phyloP scores from a whole-genome alignment of 1,140 invertebrate species.

The Brevipalpus yothersi region DNA sequence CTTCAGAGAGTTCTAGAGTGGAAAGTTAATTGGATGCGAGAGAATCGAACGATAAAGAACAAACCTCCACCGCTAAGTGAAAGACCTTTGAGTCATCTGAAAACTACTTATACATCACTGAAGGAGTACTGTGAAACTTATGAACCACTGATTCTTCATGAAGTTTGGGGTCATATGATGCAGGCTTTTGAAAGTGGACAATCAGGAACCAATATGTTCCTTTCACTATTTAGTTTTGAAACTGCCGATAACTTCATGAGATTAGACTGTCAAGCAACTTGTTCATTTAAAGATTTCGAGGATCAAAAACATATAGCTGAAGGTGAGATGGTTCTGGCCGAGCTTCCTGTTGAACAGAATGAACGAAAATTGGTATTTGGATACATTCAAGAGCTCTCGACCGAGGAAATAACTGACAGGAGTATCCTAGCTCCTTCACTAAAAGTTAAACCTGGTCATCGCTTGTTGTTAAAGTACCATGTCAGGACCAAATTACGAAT shows the following conservation, averaged over 20 bases:
- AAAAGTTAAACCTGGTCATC: background rate
- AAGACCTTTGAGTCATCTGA: background rate
- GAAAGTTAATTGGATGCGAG: background rate
- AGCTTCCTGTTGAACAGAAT: background rate
- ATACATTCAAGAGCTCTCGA: background rate
- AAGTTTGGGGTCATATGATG: conserved; percentile 4
- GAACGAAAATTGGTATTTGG: background rate
- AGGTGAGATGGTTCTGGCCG: background rate
- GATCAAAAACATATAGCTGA: background rate
- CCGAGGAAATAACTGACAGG: background rate
- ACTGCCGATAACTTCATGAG: background rate
- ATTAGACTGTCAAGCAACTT: background rate
- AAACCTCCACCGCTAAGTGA: background rate
- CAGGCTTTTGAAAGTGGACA: background rate
- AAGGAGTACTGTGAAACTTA: background rate
- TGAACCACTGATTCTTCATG: background rate
- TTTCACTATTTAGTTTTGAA: background rate
- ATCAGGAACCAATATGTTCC: background rate
- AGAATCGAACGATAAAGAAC: background rate
- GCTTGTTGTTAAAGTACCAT: background rate
- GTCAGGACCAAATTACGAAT: background rate
- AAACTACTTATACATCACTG: background rate
- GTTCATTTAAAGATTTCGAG: background rate
- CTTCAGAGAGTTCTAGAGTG: background rate
- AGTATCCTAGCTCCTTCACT: background rate